Conservation (phyloP, 2,113 vertebrate genomes). For the Mesoclemmys tuberculata region DNA sequence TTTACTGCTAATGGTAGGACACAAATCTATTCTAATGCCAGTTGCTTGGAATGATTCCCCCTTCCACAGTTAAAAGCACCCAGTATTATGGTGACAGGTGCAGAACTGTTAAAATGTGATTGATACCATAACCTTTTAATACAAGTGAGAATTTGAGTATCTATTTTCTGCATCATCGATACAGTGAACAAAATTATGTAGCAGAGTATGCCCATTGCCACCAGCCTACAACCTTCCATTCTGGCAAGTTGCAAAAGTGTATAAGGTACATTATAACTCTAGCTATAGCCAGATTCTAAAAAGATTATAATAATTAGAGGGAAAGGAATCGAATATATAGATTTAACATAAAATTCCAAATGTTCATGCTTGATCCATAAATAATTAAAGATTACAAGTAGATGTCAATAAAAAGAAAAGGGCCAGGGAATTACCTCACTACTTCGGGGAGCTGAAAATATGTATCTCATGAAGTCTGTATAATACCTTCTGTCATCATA, state of each 20-base stretch:
- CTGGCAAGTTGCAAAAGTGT: background rate
- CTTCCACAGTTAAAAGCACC: background rate
- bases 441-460: background rate
- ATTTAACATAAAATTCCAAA: background rate
- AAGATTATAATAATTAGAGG: background rate
- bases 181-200: conserved; percentile 11
- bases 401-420: background rate
- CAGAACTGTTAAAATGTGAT: conserved; percentile 23
- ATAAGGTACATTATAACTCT: background rate
- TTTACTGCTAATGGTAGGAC: background rate
- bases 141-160: conserved; percentile 32
- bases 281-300: background rate
- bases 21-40: background rate
- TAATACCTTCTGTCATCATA: background rate
- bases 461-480: background rate
- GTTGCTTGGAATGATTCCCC: conserved; percentile 4
- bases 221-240: background rate
- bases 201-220: background rate
- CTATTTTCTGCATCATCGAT: background rate
- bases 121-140: conserved; percentile 32
- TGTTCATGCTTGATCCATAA: background rate
- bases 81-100: conserved; percentile 35
- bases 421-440: background rate
- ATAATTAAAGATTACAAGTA: background rate
- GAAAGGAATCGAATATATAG: background rate